Evolutionary conservation across 2,113 vertebrate species (phyloP).

Genomic region (Pan troglodytes): NHGRI_mPanTro3-v2.1_pri NC_072408.2:104823501-104824000

Average conservation of each 20-base stretch:
- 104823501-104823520: neutral
- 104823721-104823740: slow-evolving; percentile 21
- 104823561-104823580: slow-evolving; percentile 38
- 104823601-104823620: slow-evolving; percentile 18
- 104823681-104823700: slow-evolving; percentile 62
- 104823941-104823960: neutral
- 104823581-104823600: slow-evolving; percentile 36
- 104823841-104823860: neutral
- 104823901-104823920: neutral
- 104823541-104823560: neutral
- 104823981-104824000: slow-evolving; percentile 18
- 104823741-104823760: slow-evolving; percentile 7
- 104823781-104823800: neutral
- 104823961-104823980: neutral
- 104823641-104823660: slow-evolving; percentile 62
- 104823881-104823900: too few species aligned
- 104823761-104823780: neutral
- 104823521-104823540: neutral
- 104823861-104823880: neutral
- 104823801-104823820: neutral
- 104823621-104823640: slow-evolving; percentile 58
- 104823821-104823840: neutral
- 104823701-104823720: slow-evolving; percentile 50
- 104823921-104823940: neutral
- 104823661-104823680: neutral